phyloP scores from a whole-genome alignment of 92 coral and sea anemone species.

The Actinostola sp. region DNA sequence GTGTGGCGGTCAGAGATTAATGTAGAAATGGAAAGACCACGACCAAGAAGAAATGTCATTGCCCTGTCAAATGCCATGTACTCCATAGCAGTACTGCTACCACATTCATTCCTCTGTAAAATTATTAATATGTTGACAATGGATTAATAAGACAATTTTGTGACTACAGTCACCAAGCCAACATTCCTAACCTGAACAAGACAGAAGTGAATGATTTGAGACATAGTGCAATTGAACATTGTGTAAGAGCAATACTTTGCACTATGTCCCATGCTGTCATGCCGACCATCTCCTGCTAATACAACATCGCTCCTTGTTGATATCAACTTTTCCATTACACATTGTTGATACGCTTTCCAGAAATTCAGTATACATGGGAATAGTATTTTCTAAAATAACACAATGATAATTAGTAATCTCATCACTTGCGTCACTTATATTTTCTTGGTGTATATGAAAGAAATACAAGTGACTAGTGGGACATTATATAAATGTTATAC shows the following conservation, averaged over 20 bases:
- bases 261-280: conserved; percentile 52
- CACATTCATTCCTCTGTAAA: conserved; percentile 28
- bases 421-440: too few species aligned
- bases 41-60: conserved; percentile 26
- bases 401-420: too few species aligned
- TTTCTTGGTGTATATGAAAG: too few species aligned
- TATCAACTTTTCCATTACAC: conserved; percentile 20
- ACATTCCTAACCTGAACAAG: conserved; percentile 39
- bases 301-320: neutral
- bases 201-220: conserved; percentile 33
- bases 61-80: conserved; percentile 22
- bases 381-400: conserved; percentile 11
- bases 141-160: neutral
- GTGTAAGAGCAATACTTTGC: conserved; percentile 53
- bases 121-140: neutral
- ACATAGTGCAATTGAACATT: conserved; percentile 19
- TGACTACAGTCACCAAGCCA: neutral
- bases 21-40: conserved; percentile 9
- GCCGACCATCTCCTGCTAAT: conserved; percentile 44
- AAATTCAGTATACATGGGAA: conserved; percentile 22
- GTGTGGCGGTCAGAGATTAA: conserved; percentile 50
- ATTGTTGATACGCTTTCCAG: conserved; percentile 36
- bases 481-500: too few species aligned
- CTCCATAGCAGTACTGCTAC: conserved; percentile 33
- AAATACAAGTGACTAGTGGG: too few species aligned